Evolutionary conservation across 2,797 vertebrate species (phyloP), one percentile per base, ranked within the genome.

Genomic region (Rhinella marina): DNA sequence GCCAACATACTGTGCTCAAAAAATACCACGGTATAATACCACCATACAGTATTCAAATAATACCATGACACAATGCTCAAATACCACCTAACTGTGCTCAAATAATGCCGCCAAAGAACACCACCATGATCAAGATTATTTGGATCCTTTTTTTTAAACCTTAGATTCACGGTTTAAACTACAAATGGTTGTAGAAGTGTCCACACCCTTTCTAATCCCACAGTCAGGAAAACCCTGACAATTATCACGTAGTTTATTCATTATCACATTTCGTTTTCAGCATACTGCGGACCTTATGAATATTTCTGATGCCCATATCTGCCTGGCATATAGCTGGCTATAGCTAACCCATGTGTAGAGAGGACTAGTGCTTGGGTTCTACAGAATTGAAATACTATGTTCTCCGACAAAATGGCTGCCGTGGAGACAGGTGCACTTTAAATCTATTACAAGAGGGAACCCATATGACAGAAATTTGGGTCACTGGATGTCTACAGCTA

Each of bases 391-490:
- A 11, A 73, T 4, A 75, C 23, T 54, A n/a, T 6, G 3, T 54
- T 12, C 75, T 14, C 11, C 0, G 7, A 81, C 32, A 50, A n/a
- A 50, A 62, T 61, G 41, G 84, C 75, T 85, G 59, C 29, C 32
- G 25, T 27, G 17, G 21, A 41, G 25, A 14, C 25, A 25, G 21
- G 82, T 56, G 68, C 68, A 57, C 66, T 56, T 56, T 83, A 72
- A 72, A 52, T n/a, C 16, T 84, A 72, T 84, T 57, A 48, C 0
- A 13, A 62, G n/a, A 25, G 84, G 81, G 62, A 59, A 82, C 41
- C 72, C 84, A 86, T 17, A 54, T 86, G 84, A 83, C 62, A 41
- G 57, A 79, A 81, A 89, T 84, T 79, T 86, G 80, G 88, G 85
- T 86, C 88, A 89, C 54, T 79, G 81, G 80, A 79, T 79, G 57